Evolutionary conservation across 1,140 invertebrate genomes (phyloP), one percentile per base, ranked within the genome.

Genomic region (Bombus fervidus): DNA sequence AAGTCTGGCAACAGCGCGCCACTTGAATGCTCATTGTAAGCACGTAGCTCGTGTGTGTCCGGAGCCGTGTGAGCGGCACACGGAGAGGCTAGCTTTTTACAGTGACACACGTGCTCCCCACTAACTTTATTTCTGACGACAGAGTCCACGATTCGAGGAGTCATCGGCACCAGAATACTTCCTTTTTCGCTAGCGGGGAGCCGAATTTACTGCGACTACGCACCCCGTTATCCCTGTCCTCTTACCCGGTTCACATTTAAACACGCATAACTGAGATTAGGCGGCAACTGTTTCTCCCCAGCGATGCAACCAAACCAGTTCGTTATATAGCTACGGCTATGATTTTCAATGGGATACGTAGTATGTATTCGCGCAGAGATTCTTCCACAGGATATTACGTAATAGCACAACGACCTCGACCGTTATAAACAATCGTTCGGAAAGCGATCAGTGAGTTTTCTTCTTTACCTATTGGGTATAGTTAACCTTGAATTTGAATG

Each of bases 111-210:
- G 87, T 86, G 85, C 79, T 86, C 69, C 81, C 73, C 80, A 47
- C 78, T 87, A 84, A 90, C 86, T 89, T 87, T 89, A 87, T 90
- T 89, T 85, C 87, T 81, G 78, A 90, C 85, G 88, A 89, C 75
- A 79, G 76, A 87, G 72, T 59, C 53, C 53, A 53, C 77, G 80
- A 86, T 86, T 88, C 85, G 77, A 83, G 86, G 86, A 88, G 76
- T 89, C 88, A 74, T 86, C 86, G 68, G 68, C 74, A 83, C 66
- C 73, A 76, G 72, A 85, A 87, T 85, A 85, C 78, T 81, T 75
- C 81, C 76, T 86, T 86, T 74, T 80, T 74, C 79, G 64, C 53
- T 76, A 74, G 69, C 84, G 62, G 69, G 78, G 59, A 85, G 72
- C 79, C 84, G 84, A 85, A 85, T 85, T 81, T 85, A 85, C 78